These are phyloP conservation scores for Solenopsis fugax DNA, from an alignment of 1,140 invertebrate genomes.

Conservation along the genomic window DNA sequence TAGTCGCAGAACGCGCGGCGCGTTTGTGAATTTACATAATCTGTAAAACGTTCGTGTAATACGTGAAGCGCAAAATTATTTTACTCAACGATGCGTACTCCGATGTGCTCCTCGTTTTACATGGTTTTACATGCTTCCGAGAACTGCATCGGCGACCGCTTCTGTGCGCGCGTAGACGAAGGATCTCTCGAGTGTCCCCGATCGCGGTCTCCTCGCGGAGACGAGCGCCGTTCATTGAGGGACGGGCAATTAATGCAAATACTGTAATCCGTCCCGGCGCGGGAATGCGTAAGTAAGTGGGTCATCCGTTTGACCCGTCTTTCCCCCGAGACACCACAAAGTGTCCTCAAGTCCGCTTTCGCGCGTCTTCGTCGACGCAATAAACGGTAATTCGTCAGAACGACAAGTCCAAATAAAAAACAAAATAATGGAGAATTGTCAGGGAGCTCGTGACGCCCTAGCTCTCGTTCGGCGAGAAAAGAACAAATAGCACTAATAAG, in stretches of 20 bases:
- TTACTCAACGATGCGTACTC: slow-evolving; percentile 16
- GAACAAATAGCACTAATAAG: slow-evolving; percentile 2
- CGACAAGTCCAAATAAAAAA: slow-evolving; percentile 11
- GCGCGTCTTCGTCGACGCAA: not conserved
- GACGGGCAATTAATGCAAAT: slow-evolving; percentile 66
- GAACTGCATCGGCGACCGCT: slow-evolving; percentile 31
- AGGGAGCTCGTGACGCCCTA: not conserved
- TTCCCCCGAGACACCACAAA: slow-evolving; percentile 19
- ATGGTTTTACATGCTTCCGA: slow-evolving; percentile 26
- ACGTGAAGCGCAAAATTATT: slow-evolving; percentile 22
- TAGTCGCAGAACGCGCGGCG: not conserved
- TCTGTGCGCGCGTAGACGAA: not conserved
- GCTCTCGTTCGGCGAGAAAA: not conserved
- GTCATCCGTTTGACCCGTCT: slow-evolving; percentile 53
- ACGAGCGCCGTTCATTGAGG: slow-evolving; percentile 53
- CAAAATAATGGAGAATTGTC: not conserved
- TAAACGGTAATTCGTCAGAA: slow-evolving; percentile 17
- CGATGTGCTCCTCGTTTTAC: slow-evolving; percentile 8
- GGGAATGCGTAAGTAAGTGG: slow-evolving; percentile 44
- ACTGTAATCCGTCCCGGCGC: not conserved
- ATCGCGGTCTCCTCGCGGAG: not conserved
- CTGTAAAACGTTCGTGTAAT: not conserved
- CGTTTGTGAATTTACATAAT: not conserved
- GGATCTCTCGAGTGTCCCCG: slow-evolving; percentile 23
- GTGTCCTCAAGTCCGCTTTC: not conserved